These are phyloP conservation scores for Osmoderma eremita DNA, from an alignment of 2,888 invertebrate genomes.

Conservation along the genomic window DNA sequence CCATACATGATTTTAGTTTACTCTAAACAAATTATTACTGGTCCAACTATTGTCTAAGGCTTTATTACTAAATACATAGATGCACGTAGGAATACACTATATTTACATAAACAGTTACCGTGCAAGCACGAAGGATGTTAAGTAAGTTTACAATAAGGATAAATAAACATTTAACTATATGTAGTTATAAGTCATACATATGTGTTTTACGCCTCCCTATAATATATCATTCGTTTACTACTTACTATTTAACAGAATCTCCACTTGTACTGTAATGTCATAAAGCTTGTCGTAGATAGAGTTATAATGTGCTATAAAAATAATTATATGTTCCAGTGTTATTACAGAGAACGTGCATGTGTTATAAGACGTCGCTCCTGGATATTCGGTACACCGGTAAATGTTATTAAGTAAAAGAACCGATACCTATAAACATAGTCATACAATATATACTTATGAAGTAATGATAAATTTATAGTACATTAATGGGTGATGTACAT, in stretches of 20 bases:
- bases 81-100: not conserved
- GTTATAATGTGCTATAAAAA: slow-evolving; percentile 16
- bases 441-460: not conserved
- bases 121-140: not conserved
- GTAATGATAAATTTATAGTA: no score
- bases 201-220: not conserved
- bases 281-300: slow-evolving; percentile 3
- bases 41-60: not conserved
- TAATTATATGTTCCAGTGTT: slow-evolving; percentile 5
- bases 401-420: not conserved
- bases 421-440: not conserved
- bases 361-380: slow-evolving; percentile 4
- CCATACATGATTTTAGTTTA: no score
- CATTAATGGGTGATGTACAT: no score
- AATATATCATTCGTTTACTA: slow-evolving; percentile 18
- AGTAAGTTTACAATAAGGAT: not conserved
- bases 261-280: slow-evolving; percentile 7
- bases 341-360: not conserved
- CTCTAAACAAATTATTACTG: not conserved
- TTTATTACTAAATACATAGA: not conserved
- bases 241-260: slow-evolving; percentile 8
- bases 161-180: slow-evolving; percentile 5
- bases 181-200: slow-evolving; percentile 5
- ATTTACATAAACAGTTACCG: no score
- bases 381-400: not conserved